Conservation (phyloP, 2,888 invertebrate genomes). For the Tiphia femorata region DNA sequence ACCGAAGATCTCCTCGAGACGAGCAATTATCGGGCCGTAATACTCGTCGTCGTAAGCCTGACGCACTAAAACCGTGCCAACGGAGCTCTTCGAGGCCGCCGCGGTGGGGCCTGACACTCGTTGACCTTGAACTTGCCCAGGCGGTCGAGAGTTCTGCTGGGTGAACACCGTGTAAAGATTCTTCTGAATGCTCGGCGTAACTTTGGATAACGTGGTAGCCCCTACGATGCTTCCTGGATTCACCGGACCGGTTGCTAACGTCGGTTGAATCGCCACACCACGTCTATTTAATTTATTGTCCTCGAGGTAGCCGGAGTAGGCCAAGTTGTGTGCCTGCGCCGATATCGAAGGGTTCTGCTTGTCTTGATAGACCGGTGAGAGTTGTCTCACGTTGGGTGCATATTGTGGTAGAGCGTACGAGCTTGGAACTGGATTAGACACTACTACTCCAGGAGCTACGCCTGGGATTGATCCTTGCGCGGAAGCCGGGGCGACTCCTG, state of each 20-base stretch:
- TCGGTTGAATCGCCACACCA: constrained; percentile 16
- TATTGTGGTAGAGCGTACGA: constrained; percentile 46
- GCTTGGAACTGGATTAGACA: too few relatives aligned
- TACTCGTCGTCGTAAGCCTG: constrained; percentile 71
- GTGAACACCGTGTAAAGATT: constrained; percentile 27
- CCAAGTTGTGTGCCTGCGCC: constrained; percentile 52
- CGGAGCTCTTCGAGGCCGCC: constrained; percentile 17
- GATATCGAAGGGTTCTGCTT: constrained; percentile 34
- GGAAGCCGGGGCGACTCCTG: constrained; percentile 26
- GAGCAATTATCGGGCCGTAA: constrained; percentile 84
- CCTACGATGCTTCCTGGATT: constrained; percentile 19
- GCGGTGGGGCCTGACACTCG: constrained; percentile 3
- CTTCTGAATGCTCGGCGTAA: constrained; percentile 23
- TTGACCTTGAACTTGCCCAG: constrained; percentile 18
- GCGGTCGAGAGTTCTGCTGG: constrained; percentile 25
- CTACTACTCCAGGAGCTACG: too few relatives aligned
- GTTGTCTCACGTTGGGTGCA: constrained; percentile 40
- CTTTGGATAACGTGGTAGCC: constrained; percentile 16
- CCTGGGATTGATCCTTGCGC: constrained; percentile 9
- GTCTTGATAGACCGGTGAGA: constrained; percentile 39
- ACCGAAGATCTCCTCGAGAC: constrained; percentile 80
- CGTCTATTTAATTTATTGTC: constrained; percentile 50
- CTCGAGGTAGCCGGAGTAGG: constrained; percentile 59
- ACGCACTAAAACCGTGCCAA: neutral
- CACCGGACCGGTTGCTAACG: constrained; percentile 5